Base-by-base conservation (phyloP, 2,888 invertebrate species). In the Poecilus cupreus region DNA sequence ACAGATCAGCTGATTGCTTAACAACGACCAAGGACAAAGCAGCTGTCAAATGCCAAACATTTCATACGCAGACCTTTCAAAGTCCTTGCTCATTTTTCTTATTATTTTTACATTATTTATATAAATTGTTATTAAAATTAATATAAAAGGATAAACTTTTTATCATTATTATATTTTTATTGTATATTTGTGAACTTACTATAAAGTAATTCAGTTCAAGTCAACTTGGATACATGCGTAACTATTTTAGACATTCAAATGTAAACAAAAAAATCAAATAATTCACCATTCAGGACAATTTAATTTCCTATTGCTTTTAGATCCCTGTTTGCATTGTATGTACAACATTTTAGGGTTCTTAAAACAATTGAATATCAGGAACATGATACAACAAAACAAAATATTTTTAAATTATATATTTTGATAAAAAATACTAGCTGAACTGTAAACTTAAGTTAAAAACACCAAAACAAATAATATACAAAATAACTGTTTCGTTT, bases 1-100 rank as follows among this genome's bases (percentile, higher is more conserved):
- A 87, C 83, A 86, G 85, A 87, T 87, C 87, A 87, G 87, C 87
- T 87, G 87, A 85, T 86, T 85, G 86, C 85, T 83, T 82, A 81
- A 82, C 82, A 83, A 83, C 83, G 82, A 39, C 75, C 75, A 81
- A 81, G 81, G 81, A 74, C 81, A 81, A 75, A 75, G 46, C 46
- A 49, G 26, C 81, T 81, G 81, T 74, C 81, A 81, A 81, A 74
- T 68, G 64, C 18, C 60, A 26, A n/a, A 60, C 26, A 26, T 57
- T 57, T 26, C 22, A 13, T 22, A 64, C 22, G 32, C 26, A 13
- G 26, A 51, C 75, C 26, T 24, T 75, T 22, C 18, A 32, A 51
- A 26, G 26, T 51, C 24, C 75, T 75, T 46, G 13, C 16, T 74
- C n/a, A 24, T 74, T 32, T n/a, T 75, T 75, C 20, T 54, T 54